Percentiles rank a stretch among this genome's conserved stretches.
phyloP scores from a whole-genome alignment of 2,888 invertebrate genomes.

The Melanargia galathea region DNA sequence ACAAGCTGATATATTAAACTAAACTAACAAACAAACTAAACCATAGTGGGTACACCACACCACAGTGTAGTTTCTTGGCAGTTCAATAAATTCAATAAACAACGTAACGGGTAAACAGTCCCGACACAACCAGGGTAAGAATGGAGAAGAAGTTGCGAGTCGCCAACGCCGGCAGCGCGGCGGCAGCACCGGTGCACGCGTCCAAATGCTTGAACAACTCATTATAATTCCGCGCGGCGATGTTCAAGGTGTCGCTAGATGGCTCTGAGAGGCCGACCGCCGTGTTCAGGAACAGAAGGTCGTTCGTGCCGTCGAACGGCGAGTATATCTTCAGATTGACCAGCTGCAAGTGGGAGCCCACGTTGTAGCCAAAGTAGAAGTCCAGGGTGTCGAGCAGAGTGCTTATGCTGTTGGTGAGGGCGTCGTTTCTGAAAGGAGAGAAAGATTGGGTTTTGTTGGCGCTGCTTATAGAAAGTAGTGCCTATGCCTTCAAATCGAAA shows the following conservation, averaged over 20 bases:
- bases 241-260: conserved; percentile 53
- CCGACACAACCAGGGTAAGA: conserved; percentile 53
- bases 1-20: neutral
- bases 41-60: neutral
- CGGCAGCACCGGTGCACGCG: conserved; percentile 58
- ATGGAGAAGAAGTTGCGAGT: conserved; percentile 53
- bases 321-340: conserved; percentile 82
- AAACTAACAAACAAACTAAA: neutral
- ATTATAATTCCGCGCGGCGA: conserved; percentile 80
- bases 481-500: neutral
- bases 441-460: neutral
- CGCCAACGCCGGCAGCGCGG: conserved; percentile 48
- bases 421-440: conserved; percentile 59
- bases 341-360: conserved; percentile 55
- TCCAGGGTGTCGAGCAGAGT: conserved; percentile 74
- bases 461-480: neutral
- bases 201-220: conserved; percentile 77
- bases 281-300: conserved; percentile 85
- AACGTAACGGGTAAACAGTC: conserved; percentile 52
- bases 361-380: conserved; percentile 76
- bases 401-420: conserved; percentile 57
- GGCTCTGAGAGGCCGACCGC: conserved; percentile 80
- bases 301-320: conserved; percentile 73
- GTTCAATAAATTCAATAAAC: conserved; percentile 46
- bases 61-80: neutral